Evolutionary conservation across 1,140 invertebrate genomes (phyloP).

Genomic region (Notospermus geniculatus): DNA sequence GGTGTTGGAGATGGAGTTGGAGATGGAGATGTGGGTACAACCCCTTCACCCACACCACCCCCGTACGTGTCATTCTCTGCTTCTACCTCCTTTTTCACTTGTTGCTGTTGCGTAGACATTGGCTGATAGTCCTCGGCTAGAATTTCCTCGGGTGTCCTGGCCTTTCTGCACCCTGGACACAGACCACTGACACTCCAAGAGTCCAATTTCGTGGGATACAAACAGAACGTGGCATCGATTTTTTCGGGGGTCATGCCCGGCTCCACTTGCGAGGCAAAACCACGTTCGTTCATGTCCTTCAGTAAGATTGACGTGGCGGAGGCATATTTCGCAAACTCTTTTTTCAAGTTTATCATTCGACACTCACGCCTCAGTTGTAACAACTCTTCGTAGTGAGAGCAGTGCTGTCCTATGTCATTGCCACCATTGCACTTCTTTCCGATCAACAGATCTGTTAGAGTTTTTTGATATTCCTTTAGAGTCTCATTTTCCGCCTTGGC

Average conservation of each 20-base stretch:
- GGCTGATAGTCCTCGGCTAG: too few species aligned
- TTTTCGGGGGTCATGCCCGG: background rate
- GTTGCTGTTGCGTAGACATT: background rate
- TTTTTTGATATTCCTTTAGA: background rate
- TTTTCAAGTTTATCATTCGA: slow-evolving; percentile 6
- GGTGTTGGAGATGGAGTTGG: background rate
- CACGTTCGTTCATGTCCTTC: slow-evolving; percentile 1
- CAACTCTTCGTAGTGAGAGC: background rate
- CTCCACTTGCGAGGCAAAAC: background rate
- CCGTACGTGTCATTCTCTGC: background rate
- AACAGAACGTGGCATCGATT: background rate
- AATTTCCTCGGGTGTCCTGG: slow-evolving; percentile 6
- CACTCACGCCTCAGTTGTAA: background rate
- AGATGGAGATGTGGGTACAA: background rate
- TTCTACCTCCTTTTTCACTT: background rate
- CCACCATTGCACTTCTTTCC: background rate
- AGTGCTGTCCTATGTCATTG: background rate
- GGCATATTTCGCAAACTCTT: slow-evolving; percentile 9
- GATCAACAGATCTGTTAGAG: slow-evolving; percentile 1
- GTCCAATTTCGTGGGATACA: background rate
- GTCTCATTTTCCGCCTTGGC: slow-evolving; percentile 6
- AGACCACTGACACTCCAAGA: background rate
- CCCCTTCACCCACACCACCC: background rate
- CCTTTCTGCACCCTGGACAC: slow-evolving; percentile 2
- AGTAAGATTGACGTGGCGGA: background rate